Base-by-base conservation (phyloP, 2,888 invertebrate species). In the Parnassius smintheus region DNA sequence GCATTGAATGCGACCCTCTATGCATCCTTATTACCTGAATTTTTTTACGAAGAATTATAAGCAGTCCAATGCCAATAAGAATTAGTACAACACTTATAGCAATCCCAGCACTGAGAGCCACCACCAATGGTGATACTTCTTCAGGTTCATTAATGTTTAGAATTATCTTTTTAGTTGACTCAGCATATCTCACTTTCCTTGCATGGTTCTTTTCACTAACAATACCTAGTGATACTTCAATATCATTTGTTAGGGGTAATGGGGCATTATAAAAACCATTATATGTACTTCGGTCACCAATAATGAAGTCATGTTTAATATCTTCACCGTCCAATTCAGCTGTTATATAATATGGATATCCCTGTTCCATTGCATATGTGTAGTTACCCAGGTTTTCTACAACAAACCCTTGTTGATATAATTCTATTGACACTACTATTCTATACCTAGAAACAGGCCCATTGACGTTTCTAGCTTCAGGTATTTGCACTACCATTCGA, bases 191-290 rank as follows among this genome's bases (percentile, higher is more conserved):
- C 2, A 93, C 86, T 82, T 94, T 95, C 42, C 93, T 94, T 0
- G 94, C 84, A 72, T 94, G 93, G 73, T 94, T 93, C 65, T 94
- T 89, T 45, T 93, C 93, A 85, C 96, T 96, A 2, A 95, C 93
- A 61, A 96, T 91, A 13, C 96, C 96, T 61, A 96, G 83, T 55
- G 95, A 93, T 2, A 97, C 92, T 69, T 94, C 94, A 70, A 95
- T 94, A 68, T 94, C 93, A 70, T 91, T 86, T 11, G 93, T 92
- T 44, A 92, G 81, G 10, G 93, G 92, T 58, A 98, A 81, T 0
- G 96, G 96, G 2, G 94, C 95, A 89, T 98, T 98, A 70, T 93
- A 94, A 77, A 94, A 97, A 0, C 94, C 94, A 67, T 96, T 95
- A 77, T 97, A 96, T 3, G 86, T 93, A 66, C 90, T 92, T 10